Evolutionary conservation across 2,113 vertebrate genomes (phyloP), one percentile per base, ranked within the genome.

Genomic region (Coracopsis vasa): DNA sequence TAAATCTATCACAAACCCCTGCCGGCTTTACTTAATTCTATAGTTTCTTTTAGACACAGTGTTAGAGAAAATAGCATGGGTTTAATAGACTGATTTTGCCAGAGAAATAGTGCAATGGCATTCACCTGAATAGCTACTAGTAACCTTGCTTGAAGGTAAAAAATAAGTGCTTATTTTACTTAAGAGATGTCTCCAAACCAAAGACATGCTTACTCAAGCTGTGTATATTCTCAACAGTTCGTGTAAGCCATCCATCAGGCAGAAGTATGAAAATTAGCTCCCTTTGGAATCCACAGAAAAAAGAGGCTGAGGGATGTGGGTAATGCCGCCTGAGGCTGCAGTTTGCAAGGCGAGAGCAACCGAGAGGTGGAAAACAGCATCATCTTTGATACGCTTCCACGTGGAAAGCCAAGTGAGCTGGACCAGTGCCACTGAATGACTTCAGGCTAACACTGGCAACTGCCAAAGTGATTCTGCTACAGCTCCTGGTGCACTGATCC

Each of bases 381-480:
- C 83, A 62, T 80, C 91, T 81, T 61, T 88, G 72, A 80, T 33
- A 67, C 0, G 19, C 82, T 95, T 66, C 90, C 89, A 53, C 3
- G 3, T 69, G 81, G 56, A 92, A 66, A 66, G 78, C 82, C 88
- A 79, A 75, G 74, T 6, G 74, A 93, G 81, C 92, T 86, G 91
- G 92, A 51, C 16, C 86, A 28, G 67, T 2, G 67, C 91, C 94
- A 94, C 27, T 1, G 45, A 70, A 73, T 54, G 75, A 93, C 95
- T 94, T 70, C 88, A 95, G 77, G 91, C 96, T 70, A 73, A 84
- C 80, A 41, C 81, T 75, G 95, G 91, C 80, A 66, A 93, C 61
- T 56, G 88, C 78, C 86, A 80, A 54, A 67, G 78, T 15, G 5
- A n/a, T 85, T 39, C 85, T 74, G 75, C 85, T 51, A 7, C 70